Evolutionary conservation across 2,113 vertebrate genomes (phyloP).

Genomic region (Periophthalmus modestus): DNA sequence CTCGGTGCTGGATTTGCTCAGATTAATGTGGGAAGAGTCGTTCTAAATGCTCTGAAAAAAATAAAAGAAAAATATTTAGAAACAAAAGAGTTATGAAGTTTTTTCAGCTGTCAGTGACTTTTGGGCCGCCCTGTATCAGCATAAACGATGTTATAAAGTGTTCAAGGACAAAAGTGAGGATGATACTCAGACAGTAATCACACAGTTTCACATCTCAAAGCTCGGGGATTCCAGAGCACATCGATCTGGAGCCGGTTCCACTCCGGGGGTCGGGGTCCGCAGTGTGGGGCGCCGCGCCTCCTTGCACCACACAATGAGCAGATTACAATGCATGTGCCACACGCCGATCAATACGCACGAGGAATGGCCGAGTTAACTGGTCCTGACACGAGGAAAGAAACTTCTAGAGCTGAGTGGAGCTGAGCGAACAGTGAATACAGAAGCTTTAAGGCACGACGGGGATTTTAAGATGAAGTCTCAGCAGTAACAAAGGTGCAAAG

Average conservation of each 20-base stretch:
- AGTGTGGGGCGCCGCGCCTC: slow-evolving; percentile 59
- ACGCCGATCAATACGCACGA: slow-evolving; percentile 74
- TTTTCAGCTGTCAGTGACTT: too few species aligned
- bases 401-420: slow-evolving; percentile 27
- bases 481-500: not conserved
- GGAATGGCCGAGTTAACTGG: slow-evolving; percentile 77
- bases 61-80: too few species aligned
- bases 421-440: slow-evolving; percentile 25
- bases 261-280: slow-evolving; percentile 39
- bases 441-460: not conserved
- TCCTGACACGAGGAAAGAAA: slow-evolving; percentile 71
- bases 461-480: not conserved
- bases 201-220: slow-evolving; percentile 2
- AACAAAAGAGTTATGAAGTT: too few species aligned
- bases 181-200: slow-evolving; percentile 2
- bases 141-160: slow-evolving; percentile 9
- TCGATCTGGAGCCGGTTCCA: slow-evolving; percentile 43
- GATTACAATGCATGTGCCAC: slow-evolving; percentile 74
- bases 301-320: slow-evolving; percentile 72
- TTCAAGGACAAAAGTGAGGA: not conserved
- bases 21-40: too few species aligned
- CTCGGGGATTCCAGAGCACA: slow-evolving; percentile 39
- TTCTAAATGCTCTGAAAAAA: too few species aligned
- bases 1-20: too few species aligned
- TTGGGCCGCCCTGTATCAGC: too few species aligned